Conservation (phyloP, 2,113 vertebrate species). For the Pogona vitticeps region DNA sequence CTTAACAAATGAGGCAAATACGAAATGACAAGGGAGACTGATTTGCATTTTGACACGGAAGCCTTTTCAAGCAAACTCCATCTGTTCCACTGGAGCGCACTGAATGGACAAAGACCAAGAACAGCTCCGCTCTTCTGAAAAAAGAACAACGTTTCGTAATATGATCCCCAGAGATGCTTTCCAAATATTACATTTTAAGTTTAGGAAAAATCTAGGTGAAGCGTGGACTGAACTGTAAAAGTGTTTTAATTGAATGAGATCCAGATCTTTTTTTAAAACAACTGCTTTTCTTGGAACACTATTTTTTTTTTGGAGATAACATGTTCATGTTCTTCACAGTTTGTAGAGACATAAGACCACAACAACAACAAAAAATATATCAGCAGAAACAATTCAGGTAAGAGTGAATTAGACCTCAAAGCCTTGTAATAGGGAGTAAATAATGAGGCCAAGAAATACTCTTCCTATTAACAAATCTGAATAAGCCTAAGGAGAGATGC, state of each 20-base stretch:
- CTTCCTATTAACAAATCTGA: too few relatives aligned
- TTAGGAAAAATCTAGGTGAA: constrained; percentile 6
- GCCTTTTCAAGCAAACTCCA: background rate
- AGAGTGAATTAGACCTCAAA: too few relatives aligned
- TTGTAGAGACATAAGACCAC: too few relatives aligned
- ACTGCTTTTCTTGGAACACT: too few relatives aligned
- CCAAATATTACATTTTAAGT: background rate
- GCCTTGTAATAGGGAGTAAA: too few relatives aligned
- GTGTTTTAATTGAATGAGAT: background rate
- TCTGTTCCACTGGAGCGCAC: constrained; percentile 3
- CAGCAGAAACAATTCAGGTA: too few relatives aligned
- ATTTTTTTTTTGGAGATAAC: too few relatives aligned
- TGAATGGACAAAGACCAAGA: constrained; percentile 4
- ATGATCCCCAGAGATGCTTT: background rate
- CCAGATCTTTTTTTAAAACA: background rate
- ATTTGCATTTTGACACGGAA: constrained; percentile 37
- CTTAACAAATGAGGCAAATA: constrained; percentile 24
- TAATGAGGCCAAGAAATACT: too few relatives aligned
- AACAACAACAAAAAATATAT: too few relatives aligned
- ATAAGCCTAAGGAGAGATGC: too few relatives aligned
- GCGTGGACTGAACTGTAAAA: background rate
- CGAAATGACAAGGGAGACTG: constrained; percentile 7
- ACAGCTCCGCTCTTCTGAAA: background rate
- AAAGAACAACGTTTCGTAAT: background rate
- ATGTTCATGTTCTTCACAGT: too few relatives aligned